phyloP scores from a whole-genome alignment of 2,113 vertebrate genomes.

The Ciconia maguari region DNA sequence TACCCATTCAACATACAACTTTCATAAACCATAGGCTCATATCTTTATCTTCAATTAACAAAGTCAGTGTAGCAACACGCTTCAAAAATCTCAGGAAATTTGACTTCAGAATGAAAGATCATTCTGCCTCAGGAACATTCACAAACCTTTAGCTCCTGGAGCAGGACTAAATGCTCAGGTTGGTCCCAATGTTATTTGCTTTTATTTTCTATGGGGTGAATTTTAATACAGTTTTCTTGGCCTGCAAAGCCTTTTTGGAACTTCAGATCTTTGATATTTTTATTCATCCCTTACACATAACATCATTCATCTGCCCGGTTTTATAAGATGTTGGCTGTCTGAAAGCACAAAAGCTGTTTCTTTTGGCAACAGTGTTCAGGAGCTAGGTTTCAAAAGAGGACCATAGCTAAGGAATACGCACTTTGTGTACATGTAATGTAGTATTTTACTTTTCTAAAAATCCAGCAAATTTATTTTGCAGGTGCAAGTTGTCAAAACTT shows the following conservation, averaged over 20 bases:
- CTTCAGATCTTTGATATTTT: conserved; percentile 37
- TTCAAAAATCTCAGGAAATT: not conserved
- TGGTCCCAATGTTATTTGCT: not conserved
- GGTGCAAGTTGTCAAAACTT: conserved; percentile 50
- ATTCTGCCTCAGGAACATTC: not conserved
- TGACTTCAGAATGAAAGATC: not conserved
- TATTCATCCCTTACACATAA: conserved; percentile 51
- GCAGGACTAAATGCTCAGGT: not conserved
- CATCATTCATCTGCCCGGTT: conserved; percentile 46
- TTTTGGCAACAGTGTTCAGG: conserved; percentile 33
- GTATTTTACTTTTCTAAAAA: conserved; percentile 47
- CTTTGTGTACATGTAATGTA: not conserved
- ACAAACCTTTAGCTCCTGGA: not conserved
- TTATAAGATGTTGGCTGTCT: conserved; percentile 53
- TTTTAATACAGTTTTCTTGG: conserved; percentile 35
- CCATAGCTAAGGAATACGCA: not conserved
- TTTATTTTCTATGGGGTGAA: conserved; percentile 37
- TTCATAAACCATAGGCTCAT: not conserved
- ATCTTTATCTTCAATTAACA: not conserved
- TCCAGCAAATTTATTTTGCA: conserved; percentile 3
- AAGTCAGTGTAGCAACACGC: accelerated
- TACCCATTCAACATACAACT: not conserved
- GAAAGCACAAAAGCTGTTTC: conserved; percentile 55
- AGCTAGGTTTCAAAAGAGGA: conserved; percentile 34
- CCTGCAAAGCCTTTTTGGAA: conserved; percentile 23